Evolutionary conservation across 2,797 vertebrate species (phyloP), one percentile per base, ranked within the genome.

Genomic region (Halcyon chelicuti): DNA sequence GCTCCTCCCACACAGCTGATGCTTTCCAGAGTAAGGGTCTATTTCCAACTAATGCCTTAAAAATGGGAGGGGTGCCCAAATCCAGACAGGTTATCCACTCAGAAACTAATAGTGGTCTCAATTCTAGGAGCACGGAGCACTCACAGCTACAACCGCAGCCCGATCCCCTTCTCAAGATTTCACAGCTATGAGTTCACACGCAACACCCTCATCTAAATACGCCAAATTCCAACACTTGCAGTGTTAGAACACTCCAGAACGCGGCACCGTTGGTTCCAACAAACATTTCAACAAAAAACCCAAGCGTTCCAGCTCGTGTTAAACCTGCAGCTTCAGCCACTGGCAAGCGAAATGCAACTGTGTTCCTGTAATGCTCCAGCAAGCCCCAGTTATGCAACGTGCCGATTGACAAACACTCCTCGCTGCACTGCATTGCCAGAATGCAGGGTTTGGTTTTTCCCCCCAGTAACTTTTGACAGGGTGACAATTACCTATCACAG

Each of bases 61-160:
- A 71, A 61, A 37, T 2, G 57, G 5, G 67, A 44, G 82, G 57
- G 73, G 16, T 65, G 91, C 37, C 57, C 10, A 2, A 21, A n/a
- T 49, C 49, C 85, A 31, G 0, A 7, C 6, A 66, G 72, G 42
- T 35, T 26, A 73, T 9, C 47, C 10, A 21, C 65, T 49, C 25
- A 31, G 14, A 10, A 35, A 2, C 8, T n/a, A 25, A 26, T 0
- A 23, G 60, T 0, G 8, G 49, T 7, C 10, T 35, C 3, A 6
- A 37, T 62, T 7, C 5, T 6, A 51, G 78, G 33, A 17, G 33
- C 35, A 14, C 1, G 0, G 33, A 68, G 73, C 12, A 2, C 70
- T 22, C 57, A 12, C 54, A 49, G 5, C 58, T 12, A 49, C 44
- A 37, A 71, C 22, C 65, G 8, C 4, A 8, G 67, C 86, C 88